A percentile compares a stretch with the other conserved stretches of the same genome.
These are phyloP conservation scores for Mantis religiosa DNA, from an alignment of 2,888 invertebrate genomes.

Conservation along the genomic window DNA sequence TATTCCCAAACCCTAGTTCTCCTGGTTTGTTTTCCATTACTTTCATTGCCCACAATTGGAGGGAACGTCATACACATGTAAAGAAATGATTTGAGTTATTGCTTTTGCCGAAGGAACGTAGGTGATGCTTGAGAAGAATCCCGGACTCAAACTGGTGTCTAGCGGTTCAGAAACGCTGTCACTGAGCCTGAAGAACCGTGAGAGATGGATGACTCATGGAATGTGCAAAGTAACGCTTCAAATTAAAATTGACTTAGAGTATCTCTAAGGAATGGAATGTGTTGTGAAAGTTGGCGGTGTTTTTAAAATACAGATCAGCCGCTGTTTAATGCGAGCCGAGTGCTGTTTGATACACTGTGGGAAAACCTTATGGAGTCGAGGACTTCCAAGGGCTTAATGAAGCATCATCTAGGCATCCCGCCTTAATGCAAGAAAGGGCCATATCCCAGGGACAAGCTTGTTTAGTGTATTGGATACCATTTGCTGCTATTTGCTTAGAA, in stretches of 20 bases:
- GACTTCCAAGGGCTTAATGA: neutral
- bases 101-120: neutral
- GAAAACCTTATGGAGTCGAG: neutral
- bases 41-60: no score
- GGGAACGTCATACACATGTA: neutral
- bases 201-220: neutral
- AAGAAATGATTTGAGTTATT: neutral
- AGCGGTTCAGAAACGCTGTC: neutral
- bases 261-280: neutral
- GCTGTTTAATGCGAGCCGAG: neutral
- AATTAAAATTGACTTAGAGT: slow-evolving; percentile 15
- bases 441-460: neutral
- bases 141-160: neutral
- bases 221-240: slow-evolving; percentile 1
- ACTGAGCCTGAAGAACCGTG: neutral
- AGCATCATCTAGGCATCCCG: neutral
- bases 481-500: no score
- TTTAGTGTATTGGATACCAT: no score
- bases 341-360: neutral
- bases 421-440: neutral
- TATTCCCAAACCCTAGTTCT: no score
- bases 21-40: no score
- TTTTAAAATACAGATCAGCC: neutral
- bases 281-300: neutral
- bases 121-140: neutral